phyloP scores from a whole-genome alignment of 2,113 vertebrate species.

The Oostethus manadensis region DNA sequence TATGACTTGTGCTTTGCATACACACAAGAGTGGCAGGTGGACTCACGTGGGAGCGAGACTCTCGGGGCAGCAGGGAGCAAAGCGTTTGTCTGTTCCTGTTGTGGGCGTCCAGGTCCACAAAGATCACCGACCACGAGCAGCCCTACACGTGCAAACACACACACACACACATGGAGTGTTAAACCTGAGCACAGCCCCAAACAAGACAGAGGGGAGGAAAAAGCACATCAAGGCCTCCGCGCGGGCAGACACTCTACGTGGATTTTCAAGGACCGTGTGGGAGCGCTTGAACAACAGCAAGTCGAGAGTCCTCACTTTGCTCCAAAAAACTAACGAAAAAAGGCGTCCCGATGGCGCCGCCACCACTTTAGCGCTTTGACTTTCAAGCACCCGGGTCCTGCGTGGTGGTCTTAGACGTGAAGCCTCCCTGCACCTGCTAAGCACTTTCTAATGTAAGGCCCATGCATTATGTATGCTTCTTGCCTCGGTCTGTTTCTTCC shows the following conservation, averaged over 20 bases:
- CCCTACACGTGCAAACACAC: slow-evolving; percentile 73
- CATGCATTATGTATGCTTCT: slow-evolving; percentile 61
- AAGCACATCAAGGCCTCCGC: slow-evolving; percentile 1
- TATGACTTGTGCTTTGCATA: too few species aligned
- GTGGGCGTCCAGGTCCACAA: slow-evolving; percentile 97
- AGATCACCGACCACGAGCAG: slow-evolving; percentile 98
- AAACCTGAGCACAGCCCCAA: background rate
- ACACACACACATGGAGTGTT: background rate
- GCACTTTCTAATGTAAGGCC: slow-evolving; percentile 54
- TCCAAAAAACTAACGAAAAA: slow-evolving; percentile 33
- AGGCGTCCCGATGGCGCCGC: background rate
- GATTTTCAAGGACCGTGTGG: slow-evolving; percentile 41
- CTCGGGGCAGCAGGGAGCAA: slow-evolving; percentile 87
- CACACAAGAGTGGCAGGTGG: background rate
- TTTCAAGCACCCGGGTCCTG: background rate
- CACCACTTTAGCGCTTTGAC: slow-evolving; percentile 32
- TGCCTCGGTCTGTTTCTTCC: slow-evolving; percentile 24
- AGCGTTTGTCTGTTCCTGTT: slow-evolving; percentile 95
- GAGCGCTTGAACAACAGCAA: slow-evolving; percentile 39
- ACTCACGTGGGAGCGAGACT: slow-evolving; percentile 96
- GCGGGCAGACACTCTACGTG: too few species aligned
- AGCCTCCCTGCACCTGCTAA: slow-evolving; percentile 32
- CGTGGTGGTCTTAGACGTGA: too few species aligned
- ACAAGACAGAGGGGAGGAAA: slow-evolving; percentile 10
- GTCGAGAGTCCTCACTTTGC: slow-evolving; percentile 31